Evolutionary conservation across 2,888 invertebrate genomes (phyloP).

Genomic region (Eueremaeus valkanovi): DNA sequence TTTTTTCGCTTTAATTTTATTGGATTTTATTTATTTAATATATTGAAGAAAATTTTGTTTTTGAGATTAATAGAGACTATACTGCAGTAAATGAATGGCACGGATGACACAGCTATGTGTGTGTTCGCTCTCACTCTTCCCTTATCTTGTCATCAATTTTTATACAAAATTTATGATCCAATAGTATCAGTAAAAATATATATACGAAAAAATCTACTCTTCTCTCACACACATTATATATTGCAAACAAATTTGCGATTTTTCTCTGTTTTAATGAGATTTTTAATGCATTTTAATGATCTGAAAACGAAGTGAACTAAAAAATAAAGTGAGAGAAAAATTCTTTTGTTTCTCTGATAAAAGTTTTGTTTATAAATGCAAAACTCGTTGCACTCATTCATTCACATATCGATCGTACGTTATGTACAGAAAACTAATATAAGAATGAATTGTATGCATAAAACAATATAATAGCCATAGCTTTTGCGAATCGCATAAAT

Average conservation of each 20-base stretch:
- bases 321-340: background rate
- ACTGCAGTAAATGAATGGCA: background rate
- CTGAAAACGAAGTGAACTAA: background rate
- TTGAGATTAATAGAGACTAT: background rate
- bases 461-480: too few relatives aligned
- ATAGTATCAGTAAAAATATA: background rate
- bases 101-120: background rate
- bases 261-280: slow-evolving; percentile 2
- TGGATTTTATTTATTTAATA: background rate
- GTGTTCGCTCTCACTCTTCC: background rate
- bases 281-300: background rate
- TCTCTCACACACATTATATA: background rate
- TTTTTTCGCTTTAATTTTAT: background rate
- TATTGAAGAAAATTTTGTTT: background rate
- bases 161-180: slow-evolving; percentile 8
- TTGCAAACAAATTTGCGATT: background rate
- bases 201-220: too few relatives aligned
- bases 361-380: slow-evolving; percentile 4
- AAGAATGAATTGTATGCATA: too few relatives aligned
- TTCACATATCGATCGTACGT: too few relatives aligned
- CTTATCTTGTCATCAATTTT: slow-evolving; percentile 19
- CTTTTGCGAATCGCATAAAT: too few relatives aligned
- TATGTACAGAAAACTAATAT: too few relatives aligned
- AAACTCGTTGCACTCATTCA: background rate
- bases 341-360: background rate